Percentiles rank a stretch among this genome's conserved stretches.
Evolutionary conservation across 2,113 vertebrate genomes (phyloP).

Genomic region (Pygoscelis adeliae): DNA sequence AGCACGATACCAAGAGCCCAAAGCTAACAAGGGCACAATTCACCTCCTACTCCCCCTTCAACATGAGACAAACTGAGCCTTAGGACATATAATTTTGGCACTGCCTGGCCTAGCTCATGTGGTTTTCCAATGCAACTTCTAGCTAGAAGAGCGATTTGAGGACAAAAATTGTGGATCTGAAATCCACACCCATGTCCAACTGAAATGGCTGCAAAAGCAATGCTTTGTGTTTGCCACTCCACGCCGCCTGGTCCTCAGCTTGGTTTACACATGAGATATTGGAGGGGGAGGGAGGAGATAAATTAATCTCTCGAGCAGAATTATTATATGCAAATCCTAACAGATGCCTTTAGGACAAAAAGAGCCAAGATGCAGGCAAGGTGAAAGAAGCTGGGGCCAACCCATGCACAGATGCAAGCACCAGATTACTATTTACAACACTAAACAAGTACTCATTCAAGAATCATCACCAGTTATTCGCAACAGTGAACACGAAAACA

Average conservation of each 20-base stretch:
- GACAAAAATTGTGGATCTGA: constrained; percentile 1
- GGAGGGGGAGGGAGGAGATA: background rate
- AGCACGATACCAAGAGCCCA: background rate
- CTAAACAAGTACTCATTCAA: constrained; percentile 10
- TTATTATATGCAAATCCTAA: constrained; percentile 16
- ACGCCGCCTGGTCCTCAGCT: background rate
- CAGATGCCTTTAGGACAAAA: constrained; percentile 34
- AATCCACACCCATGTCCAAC: background rate
- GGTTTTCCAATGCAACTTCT: constrained; percentile 11
- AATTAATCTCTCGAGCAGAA: constrained; percentile 27
- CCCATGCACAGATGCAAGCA: background rate
- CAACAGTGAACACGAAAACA: constrained; percentile 1
- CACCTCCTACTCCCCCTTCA: background rate
- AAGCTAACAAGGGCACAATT: background rate
- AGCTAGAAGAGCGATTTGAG: background rate
- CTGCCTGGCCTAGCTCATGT: background rate
- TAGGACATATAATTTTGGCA: background rate
- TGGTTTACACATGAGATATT: background rate
- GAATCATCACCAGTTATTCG: background rate
- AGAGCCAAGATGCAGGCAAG: background rate
- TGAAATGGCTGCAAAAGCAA: background rate
- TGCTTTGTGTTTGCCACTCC: background rate
- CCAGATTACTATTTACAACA: background rate
- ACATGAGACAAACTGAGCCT: background rate
- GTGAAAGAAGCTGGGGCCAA: background rate